phyloP scores from a whole-genome alignment of 2,797 vertebrate genomes.

The Labroides dimidiatus region DNA sequence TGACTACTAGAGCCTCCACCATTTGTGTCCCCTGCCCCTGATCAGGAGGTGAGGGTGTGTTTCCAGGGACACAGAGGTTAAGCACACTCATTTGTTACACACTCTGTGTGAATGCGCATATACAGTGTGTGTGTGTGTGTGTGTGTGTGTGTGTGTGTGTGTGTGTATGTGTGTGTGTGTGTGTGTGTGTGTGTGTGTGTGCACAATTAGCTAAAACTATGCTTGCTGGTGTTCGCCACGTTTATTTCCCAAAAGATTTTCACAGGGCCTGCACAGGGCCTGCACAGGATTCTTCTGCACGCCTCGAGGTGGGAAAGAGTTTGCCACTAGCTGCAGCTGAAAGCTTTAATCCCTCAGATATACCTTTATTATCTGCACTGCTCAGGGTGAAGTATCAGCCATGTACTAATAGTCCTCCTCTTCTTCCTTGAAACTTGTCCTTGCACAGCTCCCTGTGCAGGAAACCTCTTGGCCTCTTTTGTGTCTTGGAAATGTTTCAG shows the following conservation, averaged over 20 bases:
- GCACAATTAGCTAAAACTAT: constrained; percentile 56
- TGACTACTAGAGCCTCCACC: constrained; percentile 58
- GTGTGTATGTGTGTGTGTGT: constrained; percentile 16
- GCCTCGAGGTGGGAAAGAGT: constrained; percentile 45
- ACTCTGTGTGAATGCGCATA: constrained; percentile 14
- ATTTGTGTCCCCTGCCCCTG: constrained; percentile 54
- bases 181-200: constrained; percentile 13
- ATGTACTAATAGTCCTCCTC: constrained; percentile 57
- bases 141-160: constrained; percentile 14
- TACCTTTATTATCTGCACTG: constrained; percentile 46
- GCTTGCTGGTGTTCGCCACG: constrained; percentile 34
- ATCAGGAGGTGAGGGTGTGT: constrained; percentile 50
- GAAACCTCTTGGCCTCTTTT: constrained; percentile 40
- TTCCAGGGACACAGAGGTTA: constrained; percentile 67
- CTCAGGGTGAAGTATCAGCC: constrained; percentile 60
- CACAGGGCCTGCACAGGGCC: too few species aligned
- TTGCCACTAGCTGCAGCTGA: constrained; percentile 57
- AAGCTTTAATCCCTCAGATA: constrained; percentile 68
- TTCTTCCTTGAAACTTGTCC: constrained; percentile 56
- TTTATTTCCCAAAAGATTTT: constrained; percentile 52
- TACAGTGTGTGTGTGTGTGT: constrained; percentile 15
- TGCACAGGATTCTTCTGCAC: constrained; percentile 36
- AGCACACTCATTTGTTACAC: constrained; percentile 63
- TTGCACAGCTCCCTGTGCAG: constrained; percentile 25
- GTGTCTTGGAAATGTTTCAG: constrained; percentile 50